phyloP scores from a whole-genome alignment of 1,140 invertebrate species.

The Sitophilus oryzae region DNA sequence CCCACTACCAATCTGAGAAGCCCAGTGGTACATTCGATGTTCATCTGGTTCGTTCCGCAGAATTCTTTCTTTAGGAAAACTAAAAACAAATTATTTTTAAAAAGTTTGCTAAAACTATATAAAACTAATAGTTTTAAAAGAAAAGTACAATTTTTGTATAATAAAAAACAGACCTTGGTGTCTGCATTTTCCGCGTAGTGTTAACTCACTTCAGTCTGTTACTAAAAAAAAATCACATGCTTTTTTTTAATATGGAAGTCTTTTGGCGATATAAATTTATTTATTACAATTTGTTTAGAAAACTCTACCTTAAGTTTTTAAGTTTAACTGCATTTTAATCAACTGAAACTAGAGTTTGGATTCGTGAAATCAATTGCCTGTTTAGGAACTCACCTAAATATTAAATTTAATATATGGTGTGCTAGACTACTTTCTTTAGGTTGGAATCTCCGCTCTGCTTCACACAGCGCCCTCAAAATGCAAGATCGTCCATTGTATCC shows the following conservation, averaged over 20 bases:
- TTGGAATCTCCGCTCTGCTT: conserved; percentile 34
- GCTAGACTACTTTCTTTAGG: conserved; percentile 20
- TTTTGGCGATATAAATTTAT: too few species aligned
- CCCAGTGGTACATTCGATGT: conserved; percentile 59
- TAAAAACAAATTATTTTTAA: conserved; percentile 10
- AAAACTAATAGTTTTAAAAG: neutral
- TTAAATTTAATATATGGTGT: conserved; percentile 14
- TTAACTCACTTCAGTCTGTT: too few species aligned
- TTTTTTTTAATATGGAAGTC: too few species aligned
- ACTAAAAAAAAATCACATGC: too few species aligned
- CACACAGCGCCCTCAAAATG: conserved; percentile 50
- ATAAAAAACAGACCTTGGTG: too few species aligned
- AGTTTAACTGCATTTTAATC: too few species aligned
- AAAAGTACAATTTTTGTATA: too few species aligned
- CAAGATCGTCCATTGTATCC: conserved; percentile 46
- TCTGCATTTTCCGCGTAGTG: too few species aligned
- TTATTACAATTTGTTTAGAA: too few species aligned
- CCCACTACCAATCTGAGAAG: conserved; percentile 50
- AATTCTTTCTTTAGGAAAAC: conserved; percentile 56
- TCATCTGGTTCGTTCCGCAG: conserved; percentile 58
- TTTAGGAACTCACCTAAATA: conserved; percentile 24
- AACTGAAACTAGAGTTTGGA: too few species aligned
- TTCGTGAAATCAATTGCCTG: too few species aligned
- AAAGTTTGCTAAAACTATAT: neutral
- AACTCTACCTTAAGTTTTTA: too few species aligned